Percentiles rank a stretch among this genome's conserved stretches.
Evolutionary conservation across 2,888 invertebrate species (phyloP).

Genomic region (Acronicta aceris): DNA sequence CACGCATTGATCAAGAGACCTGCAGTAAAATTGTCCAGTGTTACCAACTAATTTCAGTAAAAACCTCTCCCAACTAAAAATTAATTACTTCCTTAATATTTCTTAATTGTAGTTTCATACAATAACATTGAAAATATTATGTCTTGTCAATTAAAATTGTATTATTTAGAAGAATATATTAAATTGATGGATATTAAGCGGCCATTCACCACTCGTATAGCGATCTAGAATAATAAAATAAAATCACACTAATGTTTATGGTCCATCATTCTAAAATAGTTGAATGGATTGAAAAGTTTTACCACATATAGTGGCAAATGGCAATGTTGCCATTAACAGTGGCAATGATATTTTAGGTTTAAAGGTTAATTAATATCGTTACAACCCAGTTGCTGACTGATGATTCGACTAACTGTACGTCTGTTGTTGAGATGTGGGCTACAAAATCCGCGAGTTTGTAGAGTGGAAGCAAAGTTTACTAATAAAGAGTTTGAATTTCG

Average conservation of each 20-base stretch:
- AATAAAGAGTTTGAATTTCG: no score
- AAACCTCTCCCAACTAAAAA: no score
- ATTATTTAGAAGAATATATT: background rate
- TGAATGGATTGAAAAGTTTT: background rate
- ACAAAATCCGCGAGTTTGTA: slow-evolving; percentile 5
- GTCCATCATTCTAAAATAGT: slow-evolving; percentile 1
- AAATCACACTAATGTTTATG: slow-evolving; percentile 12
- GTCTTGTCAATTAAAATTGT: no score
- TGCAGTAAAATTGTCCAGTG: no score
- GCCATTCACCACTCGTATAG: background rate
- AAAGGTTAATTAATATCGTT: slow-evolving; percentile 36
- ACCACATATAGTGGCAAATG: background rate
- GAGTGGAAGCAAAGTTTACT: no score
- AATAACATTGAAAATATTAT: no score
- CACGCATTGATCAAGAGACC: no score
- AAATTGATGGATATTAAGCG: background rate
- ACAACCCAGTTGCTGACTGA: slow-evolving; percentile 30
- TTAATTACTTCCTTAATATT: no score
- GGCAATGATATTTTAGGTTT: slow-evolving; percentile 8
- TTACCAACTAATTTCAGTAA: no score
- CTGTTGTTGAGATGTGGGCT: slow-evolving; percentile 4
- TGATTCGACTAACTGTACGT: slow-evolving; percentile 32
- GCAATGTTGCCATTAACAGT: background rate
- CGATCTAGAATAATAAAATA: slow-evolving; percentile 20
- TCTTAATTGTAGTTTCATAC: no score